These are phyloP conservation scores for Lamprotornis superbus DNA, from an alignment of 2,113 vertebrate species.

Conservation along the genomic window DNA sequence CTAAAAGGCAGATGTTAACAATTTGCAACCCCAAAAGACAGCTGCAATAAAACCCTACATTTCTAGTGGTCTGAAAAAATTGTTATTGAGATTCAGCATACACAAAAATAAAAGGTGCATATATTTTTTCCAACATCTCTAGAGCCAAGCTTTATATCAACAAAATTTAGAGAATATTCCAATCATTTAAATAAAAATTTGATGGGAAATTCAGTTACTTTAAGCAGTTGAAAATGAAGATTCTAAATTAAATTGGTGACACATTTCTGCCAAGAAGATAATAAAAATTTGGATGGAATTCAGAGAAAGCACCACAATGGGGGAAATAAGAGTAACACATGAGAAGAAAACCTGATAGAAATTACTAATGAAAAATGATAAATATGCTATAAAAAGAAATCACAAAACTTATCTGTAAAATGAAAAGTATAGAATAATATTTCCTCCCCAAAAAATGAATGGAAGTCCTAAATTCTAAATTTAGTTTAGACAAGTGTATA, in stretches of 20 bases:
- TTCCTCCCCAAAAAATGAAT: background rate
- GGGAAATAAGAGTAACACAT: background rate
- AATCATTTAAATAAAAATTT: background rate
- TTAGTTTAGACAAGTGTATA: background rate
- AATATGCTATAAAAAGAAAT: background rate
- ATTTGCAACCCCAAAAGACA: slow-evolving; percentile 74
- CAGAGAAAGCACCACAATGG: background rate
- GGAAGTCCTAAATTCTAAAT: background rate
- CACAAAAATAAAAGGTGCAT: background rate
- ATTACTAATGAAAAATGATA: background rate
- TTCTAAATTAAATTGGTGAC: background rate
- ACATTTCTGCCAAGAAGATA: background rate
- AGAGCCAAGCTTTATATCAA: background rate
- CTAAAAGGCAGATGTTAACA: slow-evolving; percentile 79
- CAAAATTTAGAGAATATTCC: background rate
- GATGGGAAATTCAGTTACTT: background rate
- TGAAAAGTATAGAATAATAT: background rate
- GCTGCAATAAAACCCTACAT: slow-evolving; percentile 66
- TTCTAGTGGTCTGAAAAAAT: slow-evolving; percentile 52
- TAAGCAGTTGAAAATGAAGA: background rate
- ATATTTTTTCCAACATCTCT: background rate
- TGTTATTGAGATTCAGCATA: slow-evolving; percentile 12
- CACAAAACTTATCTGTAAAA: background rate
- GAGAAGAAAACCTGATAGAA: background rate
- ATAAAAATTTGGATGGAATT: background rate